These are phyloP conservation scores for Himalopsyche tibetana DNA, from an alignment of 2,888 invertebrate genomes.

Conservation along the genomic window DNA sequence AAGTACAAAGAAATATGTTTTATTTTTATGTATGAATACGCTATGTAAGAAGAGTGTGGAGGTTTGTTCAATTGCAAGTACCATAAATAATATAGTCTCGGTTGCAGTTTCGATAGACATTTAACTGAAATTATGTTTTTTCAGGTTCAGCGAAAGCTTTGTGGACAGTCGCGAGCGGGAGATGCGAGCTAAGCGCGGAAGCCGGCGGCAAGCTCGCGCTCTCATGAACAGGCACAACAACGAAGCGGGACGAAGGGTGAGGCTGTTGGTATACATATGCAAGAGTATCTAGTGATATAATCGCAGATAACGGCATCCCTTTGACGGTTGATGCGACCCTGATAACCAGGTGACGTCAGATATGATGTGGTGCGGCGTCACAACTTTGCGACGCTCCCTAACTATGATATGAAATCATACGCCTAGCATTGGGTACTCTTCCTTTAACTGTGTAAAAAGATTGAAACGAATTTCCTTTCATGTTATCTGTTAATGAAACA, in stretches of 20 bases:
- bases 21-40: too few species aligned
- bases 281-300: not conserved
- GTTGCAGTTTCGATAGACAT: too few species aligned
- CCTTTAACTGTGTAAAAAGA: too few species aligned
- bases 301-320: conserved; percentile 7
- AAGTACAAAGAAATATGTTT: too few species aligned
- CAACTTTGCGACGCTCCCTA: not conserved
- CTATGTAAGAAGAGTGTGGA: too few species aligned
- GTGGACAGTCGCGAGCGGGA: conserved; percentile 96
- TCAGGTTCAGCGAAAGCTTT: conserved; percentile 94
- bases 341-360: conserved; percentile 10
- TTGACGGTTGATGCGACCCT: not conserved
- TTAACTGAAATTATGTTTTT: conserved; percentile 66
- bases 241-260: conserved; percentile 96
- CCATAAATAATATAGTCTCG: too few species aligned
- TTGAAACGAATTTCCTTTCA: too few species aligned
- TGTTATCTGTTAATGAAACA: too few species aligned
- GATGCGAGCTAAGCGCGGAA: conserved; percentile 87
- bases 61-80: too few species aligned
- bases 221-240: conserved; percentile 99
- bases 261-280: conserved; percentile 67
- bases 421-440: too few species aligned
- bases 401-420: not conserved
- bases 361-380: conserved; percentile 9
- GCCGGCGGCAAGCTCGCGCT: conserved; percentile 88